Conservation (phyloP, 2,797 vertebrate species). For the Lateolabrax maculatus region DNA sequence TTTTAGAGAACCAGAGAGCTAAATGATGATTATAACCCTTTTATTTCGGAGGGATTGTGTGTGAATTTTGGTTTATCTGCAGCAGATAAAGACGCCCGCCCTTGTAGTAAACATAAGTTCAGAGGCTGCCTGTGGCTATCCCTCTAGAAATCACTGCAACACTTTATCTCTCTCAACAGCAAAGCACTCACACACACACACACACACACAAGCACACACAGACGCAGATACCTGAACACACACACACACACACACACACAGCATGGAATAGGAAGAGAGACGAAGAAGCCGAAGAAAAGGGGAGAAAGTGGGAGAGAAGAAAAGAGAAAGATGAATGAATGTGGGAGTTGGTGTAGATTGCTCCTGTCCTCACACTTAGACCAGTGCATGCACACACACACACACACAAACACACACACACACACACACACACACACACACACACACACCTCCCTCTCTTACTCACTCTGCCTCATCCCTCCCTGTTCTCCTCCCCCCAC, state of each 20-base stretch:
- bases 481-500: constrained; percentile 37
- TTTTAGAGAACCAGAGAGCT: constrained; percentile 28
- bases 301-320: constrained; percentile 34
- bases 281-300: constrained; percentile 37
- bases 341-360: constrained; percentile 73
- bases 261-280: constrained; percentile 26
- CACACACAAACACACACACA: constrained; percentile 33
- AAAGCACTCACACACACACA: constrained; percentile 27
- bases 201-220: constrained; percentile 20
- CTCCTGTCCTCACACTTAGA: constrained; percentile 64
- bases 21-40: constrained; percentile 31
- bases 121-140: constrained; percentile 65
- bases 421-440: constrained; percentile 43
- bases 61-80: constrained; percentile 45
- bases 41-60: constrained; percentile 35
- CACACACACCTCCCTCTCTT: constrained; percentile 47
- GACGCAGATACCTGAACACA: constrained; percentile 9
- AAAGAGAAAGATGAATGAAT: constrained; percentile 78
- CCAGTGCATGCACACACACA: constrained; percentile 10
- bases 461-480: constrained; percentile 63
- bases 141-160: constrained; percentile 76
- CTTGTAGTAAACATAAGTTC: constrained; percentile 64
- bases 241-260: constrained; percentile 9
- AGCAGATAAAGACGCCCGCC: constrained; percentile 48
- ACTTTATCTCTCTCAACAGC: constrained; percentile 68